Base-by-base conservation (phyloP, 2,797 vertebrate genomes). In the Peromyscus eremicus region DNA sequence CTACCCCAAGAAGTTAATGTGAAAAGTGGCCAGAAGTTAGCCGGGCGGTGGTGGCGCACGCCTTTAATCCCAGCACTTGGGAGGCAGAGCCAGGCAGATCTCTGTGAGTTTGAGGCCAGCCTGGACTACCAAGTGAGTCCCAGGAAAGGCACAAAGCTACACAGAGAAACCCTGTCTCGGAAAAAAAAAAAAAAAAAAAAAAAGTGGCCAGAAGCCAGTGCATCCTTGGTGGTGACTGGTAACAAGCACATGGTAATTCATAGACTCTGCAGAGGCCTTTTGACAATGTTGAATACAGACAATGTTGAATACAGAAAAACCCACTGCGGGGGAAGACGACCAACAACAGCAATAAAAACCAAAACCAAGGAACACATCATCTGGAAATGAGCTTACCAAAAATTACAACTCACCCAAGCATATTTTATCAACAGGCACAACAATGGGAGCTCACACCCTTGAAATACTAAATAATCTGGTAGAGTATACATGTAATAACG, bases 341-440 rank as follows among this genome's bases (percentile, higher is more conserved):
- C 9, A 66, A 14, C 5, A 34, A 19, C 29, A 1, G 82, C 87
- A 73, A 96, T 75, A 46, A 97, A 97, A 95, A 95, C n/a, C 16
- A 91, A 97, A 90, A 96, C 96, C 76, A 89, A 43, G 93, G 97
- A 98, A 71, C 46, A 19, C 0, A 10, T 60, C 16, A 70, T 57
- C 64, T 76, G 17, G 68, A 85, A 49, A 88, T 46, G 27, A 94
- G 4, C 25, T 73, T 75, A 46, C 13, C 60, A 82, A 91, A 55
- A 70, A 49, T 84, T 49, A 92, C n/a, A 92, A 55, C 37, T 84
- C 27, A 85, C 17, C 37, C 37, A 86, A 87, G 71, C 70, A 77
- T 2, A n/a, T 40, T 82, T 68, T 23, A 29, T 13, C 34, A 94
- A 75, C 29, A 91, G 62, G 60, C 23, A 60, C 14, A 89, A 75